Evolutionary conservation across 64 coral and sea anemone species (phyloP).

Genomic region (Cladopsammia gracilis): DNA sequence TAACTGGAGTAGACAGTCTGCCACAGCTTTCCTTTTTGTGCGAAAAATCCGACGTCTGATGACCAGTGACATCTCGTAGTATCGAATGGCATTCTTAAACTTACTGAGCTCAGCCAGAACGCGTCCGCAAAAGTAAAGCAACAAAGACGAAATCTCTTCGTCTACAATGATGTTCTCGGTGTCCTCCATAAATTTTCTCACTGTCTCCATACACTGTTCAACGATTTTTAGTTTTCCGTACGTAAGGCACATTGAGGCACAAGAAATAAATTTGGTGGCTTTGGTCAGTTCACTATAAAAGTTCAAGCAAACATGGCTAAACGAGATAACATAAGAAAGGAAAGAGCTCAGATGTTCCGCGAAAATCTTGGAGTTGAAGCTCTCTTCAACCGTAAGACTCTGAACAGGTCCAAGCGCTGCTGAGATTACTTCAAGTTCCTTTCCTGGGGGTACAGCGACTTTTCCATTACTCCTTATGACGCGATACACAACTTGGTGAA

Average conservation of each 20-base stretch:
- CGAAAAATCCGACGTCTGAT: not conserved
- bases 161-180: not conserved
- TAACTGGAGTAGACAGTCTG: conserved; percentile 14
- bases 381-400: not conserved
- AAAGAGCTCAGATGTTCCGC: not conserved
- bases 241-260: not conserved
- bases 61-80: not conserved
- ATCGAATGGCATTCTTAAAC: not conserved
- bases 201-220: not conserved
- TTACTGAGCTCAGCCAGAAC: not conserved
- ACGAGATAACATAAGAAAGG: not conserved
- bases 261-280: not conserved
- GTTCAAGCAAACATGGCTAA: not conserved
- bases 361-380: not conserved
- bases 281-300: not conserved
- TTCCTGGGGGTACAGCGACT: not conserved
- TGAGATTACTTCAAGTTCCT: not conserved
- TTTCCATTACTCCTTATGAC: not conserved
- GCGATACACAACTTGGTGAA: not conserved
- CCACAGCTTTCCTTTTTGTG: not conserved
- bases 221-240: not conserved
- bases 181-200: not conserved
- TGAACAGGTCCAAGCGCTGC: not conserved
- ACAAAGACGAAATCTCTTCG: not conserved
- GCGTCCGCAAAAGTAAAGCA: conserved; percentile 1